A percentile compares a stretch with the other conserved stretches of the same genome.
Conservation (phyloP, 2,797 vertebrate species). For the Helostoma temminkii region DNA sequence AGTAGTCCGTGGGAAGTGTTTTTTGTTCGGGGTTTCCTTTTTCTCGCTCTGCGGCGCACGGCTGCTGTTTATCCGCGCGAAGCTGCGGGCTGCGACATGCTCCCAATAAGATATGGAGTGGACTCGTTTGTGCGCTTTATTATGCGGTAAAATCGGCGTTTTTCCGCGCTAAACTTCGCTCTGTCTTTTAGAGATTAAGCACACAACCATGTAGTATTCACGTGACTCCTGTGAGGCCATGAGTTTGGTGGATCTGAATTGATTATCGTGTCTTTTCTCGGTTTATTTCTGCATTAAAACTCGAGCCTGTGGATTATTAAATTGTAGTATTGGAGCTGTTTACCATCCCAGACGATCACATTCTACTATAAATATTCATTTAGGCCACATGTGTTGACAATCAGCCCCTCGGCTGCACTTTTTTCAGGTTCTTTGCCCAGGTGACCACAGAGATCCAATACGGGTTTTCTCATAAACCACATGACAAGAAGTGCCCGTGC, state of each 20-base stretch:
- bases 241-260: background rate
- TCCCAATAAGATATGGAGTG: slow-evolving; percentile 79
- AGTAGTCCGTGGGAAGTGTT: background rate
- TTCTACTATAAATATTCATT: accelerated
- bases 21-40: slow-evolving; percentile 42
- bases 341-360: accelerated
- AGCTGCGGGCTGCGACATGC: slow-evolving; percentile 63
- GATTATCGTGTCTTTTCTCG: background rate
- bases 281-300: background rate
- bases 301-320: accelerated
- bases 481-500: slow-evolving; percentile 67
- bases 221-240: slow-evolving; percentile 21
- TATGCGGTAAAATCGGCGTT: accelerated
- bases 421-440: slow-evolving; percentile 68
- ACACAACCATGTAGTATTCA: background rate
- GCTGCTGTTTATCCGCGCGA: slow-evolving; percentile 74
- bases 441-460: slow-evolving; percentile 85
- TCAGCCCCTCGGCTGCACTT: background rate
- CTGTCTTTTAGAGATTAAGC: accelerated
- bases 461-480: slow-evolving; percentile 85
- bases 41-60: slow-evolving; percentile 43
- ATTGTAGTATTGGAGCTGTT: accelerated
- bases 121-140: slow-evolving; percentile 48
- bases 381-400: background rate
- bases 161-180: too few relatives aligned